phyloP scores from a whole-genome alignment of 2,797 vertebrate species.

The Thalassophryne amazonica region DNA sequence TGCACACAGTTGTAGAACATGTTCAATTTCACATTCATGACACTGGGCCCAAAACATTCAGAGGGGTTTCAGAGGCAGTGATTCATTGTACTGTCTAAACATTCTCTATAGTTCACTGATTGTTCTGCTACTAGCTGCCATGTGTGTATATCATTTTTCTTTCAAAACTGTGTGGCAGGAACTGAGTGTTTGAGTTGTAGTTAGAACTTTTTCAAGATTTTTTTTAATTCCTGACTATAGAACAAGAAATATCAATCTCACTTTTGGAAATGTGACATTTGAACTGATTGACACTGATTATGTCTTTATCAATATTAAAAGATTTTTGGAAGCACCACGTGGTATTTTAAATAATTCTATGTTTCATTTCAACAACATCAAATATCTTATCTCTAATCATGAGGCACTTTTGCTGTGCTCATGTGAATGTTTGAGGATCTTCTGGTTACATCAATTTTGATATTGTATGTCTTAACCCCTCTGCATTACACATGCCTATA shows the following conservation, averaged over 20 bases:
- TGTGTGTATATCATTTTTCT: background rate
- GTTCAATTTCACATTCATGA: background rate
- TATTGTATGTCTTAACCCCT: background rate
- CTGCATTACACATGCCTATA: constrained; percentile 5
- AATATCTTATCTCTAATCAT: background rate
- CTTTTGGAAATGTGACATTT: too few species aligned
- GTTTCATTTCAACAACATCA: background rate
- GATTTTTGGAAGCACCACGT: background rate
- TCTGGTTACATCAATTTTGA: constrained; percentile 9
- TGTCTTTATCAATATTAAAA: background rate
- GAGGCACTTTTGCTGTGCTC: background rate
- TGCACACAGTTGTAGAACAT: background rate
- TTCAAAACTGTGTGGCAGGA: background rate
- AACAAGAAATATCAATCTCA: too few species aligned
- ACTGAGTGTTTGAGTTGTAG: background rate
- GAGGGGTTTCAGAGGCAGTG: background rate
- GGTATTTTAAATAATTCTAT: background rate
- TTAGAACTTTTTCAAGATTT: background rate
- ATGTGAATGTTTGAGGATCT: background rate
- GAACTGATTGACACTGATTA: too few species aligned
- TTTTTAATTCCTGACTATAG: too few species aligned
- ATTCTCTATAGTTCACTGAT: background rate
- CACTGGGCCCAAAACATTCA: too few species aligned
- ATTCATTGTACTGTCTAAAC: too few species aligned
- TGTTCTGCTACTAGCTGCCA: background rate